Base-by-base conservation (phyloP, 2,888 invertebrate genomes). In the Metacarcinus magister region DNA sequence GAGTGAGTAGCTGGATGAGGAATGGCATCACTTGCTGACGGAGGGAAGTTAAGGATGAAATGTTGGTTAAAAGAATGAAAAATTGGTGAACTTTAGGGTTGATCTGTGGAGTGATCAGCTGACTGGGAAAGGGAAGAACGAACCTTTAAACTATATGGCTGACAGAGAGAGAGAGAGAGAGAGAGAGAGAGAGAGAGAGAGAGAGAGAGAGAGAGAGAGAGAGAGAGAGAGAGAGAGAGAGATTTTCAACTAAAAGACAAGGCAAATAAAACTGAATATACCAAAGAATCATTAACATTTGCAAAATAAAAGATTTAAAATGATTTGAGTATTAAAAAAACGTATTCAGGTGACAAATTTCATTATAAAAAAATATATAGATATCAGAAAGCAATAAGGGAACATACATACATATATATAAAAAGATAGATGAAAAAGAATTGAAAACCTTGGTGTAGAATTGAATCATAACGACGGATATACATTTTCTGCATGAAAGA, bases 131-230 rank as follows among this genome's bases (percentile, higher is more conserved):
- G 16, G 8, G n/a, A 75, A 10, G n/a, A 28, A 28, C n/a, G 19
- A 75, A 75, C 8, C n/a, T 28, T n/a, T 28, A 75, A 28, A 75
- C 8, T 75, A n/a, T 1, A 28, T 28, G 75, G 0, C n/a, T 75
- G 75, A 75, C n/a, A 28, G n/a, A 75, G 75, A 75, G 28, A 75
- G 75, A 75, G 75, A n/a, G n/a, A 75, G 75, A 75, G 75, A 75
- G 75, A 75, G 75, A 75, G 75, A 75, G 75, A 75, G 67, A 44
- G 44, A 43, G 90, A 43, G 90, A 90, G 90, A 90, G 39, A 39
- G 90, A 44, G 44, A 43, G 43, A 44, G 90, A 44, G 44, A 44
- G 90, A 44, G 44, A 90, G 90, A 90, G 90, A 44, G 44, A 44
- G 90, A 44, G 90, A 39, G 39, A 39, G 39, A n/a, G 44, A 44